Evolutionary conservation across 2,797 vertebrate species (phyloP).

Genomic region (Cuculus canorus): DNA sequence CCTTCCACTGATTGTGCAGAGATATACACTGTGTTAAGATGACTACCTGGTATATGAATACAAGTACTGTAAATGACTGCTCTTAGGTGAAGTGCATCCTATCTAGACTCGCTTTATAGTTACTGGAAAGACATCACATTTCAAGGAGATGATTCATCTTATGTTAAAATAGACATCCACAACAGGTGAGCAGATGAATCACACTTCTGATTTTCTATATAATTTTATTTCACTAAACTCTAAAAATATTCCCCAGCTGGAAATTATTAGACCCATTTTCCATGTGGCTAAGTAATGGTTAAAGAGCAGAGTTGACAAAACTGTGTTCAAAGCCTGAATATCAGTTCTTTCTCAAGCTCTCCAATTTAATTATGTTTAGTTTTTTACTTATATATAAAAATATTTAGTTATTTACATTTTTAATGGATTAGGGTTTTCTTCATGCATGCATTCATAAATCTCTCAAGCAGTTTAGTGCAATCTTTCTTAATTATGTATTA

Average conservation of each 20-base stretch:
- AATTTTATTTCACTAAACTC: neutral
- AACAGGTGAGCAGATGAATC: neutral
- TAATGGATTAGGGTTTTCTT: neutral
- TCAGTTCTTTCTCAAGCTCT: neutral
- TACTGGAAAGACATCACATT: neutral
- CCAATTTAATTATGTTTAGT: neutral
- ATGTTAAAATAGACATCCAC: neutral
- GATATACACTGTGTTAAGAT: neutral
- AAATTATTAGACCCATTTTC: neutral
- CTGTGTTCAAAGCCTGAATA: neutral
- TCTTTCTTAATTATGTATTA: neutral
- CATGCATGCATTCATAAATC: neutral
- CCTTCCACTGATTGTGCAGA: neutral
- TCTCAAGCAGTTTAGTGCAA: neutral
- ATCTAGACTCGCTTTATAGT: neutral
- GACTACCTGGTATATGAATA: neutral
- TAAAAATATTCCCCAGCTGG: neutral
- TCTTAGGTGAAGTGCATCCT: neutral
- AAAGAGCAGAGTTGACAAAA: neutral
- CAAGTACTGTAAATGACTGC: neutral
- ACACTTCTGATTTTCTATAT: neutral
- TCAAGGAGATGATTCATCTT: neutral
- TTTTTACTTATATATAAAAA: neutral
- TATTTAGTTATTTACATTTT: neutral
- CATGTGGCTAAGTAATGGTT: neutral